Evolutionary conservation across 1,140 invertebrate genomes (phyloP).

Genomic region (Drosophila rhopaloa): DNA sequence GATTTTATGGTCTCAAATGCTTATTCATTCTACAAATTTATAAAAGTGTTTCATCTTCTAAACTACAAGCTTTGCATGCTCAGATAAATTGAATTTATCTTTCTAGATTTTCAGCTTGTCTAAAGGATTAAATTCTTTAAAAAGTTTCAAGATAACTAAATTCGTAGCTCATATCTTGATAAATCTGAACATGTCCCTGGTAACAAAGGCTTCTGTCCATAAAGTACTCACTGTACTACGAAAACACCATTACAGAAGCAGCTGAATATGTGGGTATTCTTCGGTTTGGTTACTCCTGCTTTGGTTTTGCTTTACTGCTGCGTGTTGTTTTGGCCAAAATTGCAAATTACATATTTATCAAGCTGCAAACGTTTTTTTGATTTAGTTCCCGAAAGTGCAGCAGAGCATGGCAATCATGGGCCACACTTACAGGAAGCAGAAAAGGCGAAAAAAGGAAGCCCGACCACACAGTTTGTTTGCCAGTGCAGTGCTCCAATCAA

Average conservation of each 20-base stretch:
- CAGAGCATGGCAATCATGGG: conserved; percentile 20
- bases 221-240: conserved; percentile 22
- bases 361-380: conserved; percentile 58
- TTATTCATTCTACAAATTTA: too few species aligned
- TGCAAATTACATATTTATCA: conserved; percentile 61
- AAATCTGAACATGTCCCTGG: neutral
- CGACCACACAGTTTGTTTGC: conserved; percentile 28
- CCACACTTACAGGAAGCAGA: neutral
- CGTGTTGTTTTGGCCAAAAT: conserved; percentile 44
- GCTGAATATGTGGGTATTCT: conserved; percentile 11
- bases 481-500: conserved; percentile 34
- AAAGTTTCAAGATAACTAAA: neutral
- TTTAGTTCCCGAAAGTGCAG: conserved; percentile 46
- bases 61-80: too few species aligned
- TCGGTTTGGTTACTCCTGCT: conserved; percentile 9
- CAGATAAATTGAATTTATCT: too few species aligned
- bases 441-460: neutral
- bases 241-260: neutral
- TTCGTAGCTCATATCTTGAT: neutral
- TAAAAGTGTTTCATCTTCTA: too few species aligned
- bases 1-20: too few species aligned
- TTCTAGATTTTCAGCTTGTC: too few species aligned
- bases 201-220: neutral
- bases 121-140: too few species aligned
- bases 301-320: conserved; percentile 17